Conservation (phyloP, 1,140 invertebrate genomes). For the Colletes gigas region DNA sequence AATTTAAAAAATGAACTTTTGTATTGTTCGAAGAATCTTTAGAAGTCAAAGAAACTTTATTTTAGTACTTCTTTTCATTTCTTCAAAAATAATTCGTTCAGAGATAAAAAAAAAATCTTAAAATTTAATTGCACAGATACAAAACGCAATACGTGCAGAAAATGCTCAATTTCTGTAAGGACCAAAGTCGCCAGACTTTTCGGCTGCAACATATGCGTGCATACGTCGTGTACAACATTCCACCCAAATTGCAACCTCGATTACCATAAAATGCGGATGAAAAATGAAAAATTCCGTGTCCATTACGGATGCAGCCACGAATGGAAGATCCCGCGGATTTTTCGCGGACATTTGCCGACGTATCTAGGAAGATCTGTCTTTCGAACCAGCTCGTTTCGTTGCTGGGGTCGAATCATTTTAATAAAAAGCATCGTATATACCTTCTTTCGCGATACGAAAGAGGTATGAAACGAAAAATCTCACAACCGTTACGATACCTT, state of each 20-base stretch:
- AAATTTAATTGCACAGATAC: too few species aligned
- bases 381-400: background rate
- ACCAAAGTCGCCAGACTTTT: too few species aligned
- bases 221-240: slow-evolving; percentile 12
- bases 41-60: too few species aligned
- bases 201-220: too few species aligned
- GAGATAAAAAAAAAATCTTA: too few species aligned
- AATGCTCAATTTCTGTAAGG: too few species aligned
- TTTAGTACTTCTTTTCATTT: too few species aligned
- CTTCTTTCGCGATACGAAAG: background rate
- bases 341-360: background rate
- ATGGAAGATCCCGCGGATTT: background rate
- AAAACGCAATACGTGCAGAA: too few species aligned
- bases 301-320: too few species aligned
- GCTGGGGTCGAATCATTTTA: background rate
- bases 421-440: background rate
- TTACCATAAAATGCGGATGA: slow-evolving; percentile 5
- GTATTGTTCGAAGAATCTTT: too few species aligned
- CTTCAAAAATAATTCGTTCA: too few species aligned
- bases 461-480: slow-evolving; percentile 19
- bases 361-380: background rate
- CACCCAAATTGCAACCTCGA: background rate
- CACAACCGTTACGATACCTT: background rate
- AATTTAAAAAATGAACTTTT: too few species aligned
- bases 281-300: slow-evolving; percentile 8